These are phyloP conservation scores for Malaclemys terrapin DNA, from an alignment of 2,113 vertebrate genomes.

Conservation along the genomic window DNA sequence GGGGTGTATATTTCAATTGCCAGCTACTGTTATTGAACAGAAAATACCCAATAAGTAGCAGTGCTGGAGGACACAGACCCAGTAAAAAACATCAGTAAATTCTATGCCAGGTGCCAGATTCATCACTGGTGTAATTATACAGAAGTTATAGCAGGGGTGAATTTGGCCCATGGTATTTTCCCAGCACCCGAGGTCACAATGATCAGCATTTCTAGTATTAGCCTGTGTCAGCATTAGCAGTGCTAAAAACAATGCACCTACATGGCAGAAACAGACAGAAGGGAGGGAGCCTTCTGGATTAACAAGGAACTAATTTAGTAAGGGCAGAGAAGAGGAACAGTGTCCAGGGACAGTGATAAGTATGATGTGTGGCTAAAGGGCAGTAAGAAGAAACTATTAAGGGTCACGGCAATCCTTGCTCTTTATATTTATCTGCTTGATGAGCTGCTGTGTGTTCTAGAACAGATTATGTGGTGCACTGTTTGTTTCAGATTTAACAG, in stretches of 20 bases:
- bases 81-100: background rate
- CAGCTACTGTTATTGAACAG: background rate
- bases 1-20: background rate
- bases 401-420: constrained; percentile 27
- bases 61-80: background rate
- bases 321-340: constrained; percentile 23
- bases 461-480: constrained; percentile 24
- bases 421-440: constrained; percentile 56
- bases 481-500: constrained; percentile 26
- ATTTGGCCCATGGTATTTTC: constrained; percentile 12
- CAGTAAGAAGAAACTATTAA: constrained; percentile 8
- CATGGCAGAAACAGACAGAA: constrained; percentile 33
- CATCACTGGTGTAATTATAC: background rate
- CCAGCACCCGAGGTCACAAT: background rate
- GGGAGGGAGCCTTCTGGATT: constrained; percentile 12
- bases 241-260: background rate
- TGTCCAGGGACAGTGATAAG: background rate
- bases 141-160: constrained; percentile 19
- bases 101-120: background rate
- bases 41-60: background rate
- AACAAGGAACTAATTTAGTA: constrained; percentile 48
- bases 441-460: constrained; percentile 50
- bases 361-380: constrained; percentile 35
- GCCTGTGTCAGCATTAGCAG: background rate
- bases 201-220: constrained; percentile 43